Percentiles rank a stretch among this genome's conserved stretches.
Evolutionary conservation across 1,140 invertebrate genomes (phyloP).

Genomic region (Idris sp.): DNA sequence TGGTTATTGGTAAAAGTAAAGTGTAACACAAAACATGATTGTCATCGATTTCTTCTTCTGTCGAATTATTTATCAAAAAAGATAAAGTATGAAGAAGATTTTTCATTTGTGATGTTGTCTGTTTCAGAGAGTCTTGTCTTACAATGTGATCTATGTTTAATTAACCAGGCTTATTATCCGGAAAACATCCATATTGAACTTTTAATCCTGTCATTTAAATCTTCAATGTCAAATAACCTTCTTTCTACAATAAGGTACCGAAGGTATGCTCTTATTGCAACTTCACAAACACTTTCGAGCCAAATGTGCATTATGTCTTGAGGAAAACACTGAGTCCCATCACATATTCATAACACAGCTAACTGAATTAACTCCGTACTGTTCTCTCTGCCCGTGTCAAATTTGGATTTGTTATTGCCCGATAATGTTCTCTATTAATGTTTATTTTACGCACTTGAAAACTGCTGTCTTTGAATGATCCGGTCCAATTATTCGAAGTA

Average conservation of each 20-base stretch:
- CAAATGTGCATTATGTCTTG: conserved; percentile 44
- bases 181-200: conserved; percentile 41
- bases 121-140: conserved; percentile 19
- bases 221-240: conserved; percentile 18
- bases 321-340: conserved; percentile 41
- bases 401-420: no score
- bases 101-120: conserved; percentile 50
- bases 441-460: no score
- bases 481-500: background rate
- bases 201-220: conserved; percentile 34
- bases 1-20: conserved; percentile 46
- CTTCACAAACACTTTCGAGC: conserved; percentile 34
- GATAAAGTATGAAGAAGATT: conserved; percentile 44
- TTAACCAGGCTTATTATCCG: conserved; percentile 25
- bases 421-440: no score
- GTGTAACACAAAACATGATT: conserved; percentile 12
- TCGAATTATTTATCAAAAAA: conserved; percentile 20
- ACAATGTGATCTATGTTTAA: conserved; percentile 30
- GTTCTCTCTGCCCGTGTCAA: no score
- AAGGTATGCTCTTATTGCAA: conserved; percentile 17
- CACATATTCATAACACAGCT: conserved; percentile 13
- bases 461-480: no score
- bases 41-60: background rate
- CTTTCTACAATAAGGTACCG: conserved; percentile 20
- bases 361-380: conserved; percentile 34